phyloP scores from a whole-genome alignment of 1,140 invertebrate genomes.

The Bombus vancouverensis region DNA sequence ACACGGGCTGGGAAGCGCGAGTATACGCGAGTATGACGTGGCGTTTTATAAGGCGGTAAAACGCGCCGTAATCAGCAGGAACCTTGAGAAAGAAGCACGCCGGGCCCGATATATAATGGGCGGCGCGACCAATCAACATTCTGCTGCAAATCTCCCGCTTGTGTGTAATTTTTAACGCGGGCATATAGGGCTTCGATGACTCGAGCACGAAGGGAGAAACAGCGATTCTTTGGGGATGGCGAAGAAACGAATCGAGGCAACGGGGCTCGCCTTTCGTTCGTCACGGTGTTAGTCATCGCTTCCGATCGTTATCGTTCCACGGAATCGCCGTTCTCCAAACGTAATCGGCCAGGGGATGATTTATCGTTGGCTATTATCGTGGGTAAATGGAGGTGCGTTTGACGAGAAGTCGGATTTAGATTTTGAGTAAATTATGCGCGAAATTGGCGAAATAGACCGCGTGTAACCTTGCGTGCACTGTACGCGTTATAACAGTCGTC shows the following conservation, averaged over 20 bases:
- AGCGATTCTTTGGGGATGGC: no score
- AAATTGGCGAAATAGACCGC: background rate
- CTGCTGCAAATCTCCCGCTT: background rate
- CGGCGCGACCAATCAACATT: background rate
- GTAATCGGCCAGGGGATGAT: background rate
- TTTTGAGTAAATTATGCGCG: background rate
- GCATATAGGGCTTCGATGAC: no score
- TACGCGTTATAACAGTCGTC: background rate
- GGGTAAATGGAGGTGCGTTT: background rate
- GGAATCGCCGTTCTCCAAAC: background rate
- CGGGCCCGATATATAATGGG: background rate
- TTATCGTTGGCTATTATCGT: background rate
- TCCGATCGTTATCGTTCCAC: constrained; percentile 13
- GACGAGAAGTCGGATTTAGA: background rate
- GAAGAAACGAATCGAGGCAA: background rate
- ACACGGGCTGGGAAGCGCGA: background rate
- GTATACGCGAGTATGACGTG: background rate
- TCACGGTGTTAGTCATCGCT: constrained; percentile 25
- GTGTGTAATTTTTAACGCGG: background rate
- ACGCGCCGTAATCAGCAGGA: background rate
- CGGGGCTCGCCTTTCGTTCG: no score
- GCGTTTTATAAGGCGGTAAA: constrained; percentile 16
- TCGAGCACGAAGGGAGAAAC: background rate
- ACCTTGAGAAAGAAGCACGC: background rate
- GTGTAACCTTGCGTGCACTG: background rate